phyloP scores from a whole-genome alignment of 2,113 vertebrate genomes.

The Etheostoma spectabile region DNA sequence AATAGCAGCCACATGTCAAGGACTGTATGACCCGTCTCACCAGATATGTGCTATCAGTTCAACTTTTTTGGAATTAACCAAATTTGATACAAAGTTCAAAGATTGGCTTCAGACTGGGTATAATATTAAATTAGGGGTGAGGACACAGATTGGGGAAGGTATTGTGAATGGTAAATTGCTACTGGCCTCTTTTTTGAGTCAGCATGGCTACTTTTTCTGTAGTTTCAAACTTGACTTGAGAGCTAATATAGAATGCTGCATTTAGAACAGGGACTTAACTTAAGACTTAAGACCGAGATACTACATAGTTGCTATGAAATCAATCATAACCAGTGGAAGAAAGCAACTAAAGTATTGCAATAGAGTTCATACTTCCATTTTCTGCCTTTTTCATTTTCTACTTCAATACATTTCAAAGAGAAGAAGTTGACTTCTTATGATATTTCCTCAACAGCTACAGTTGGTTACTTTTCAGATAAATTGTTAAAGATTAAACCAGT shows the following conservation, averaged over 20 bases:
- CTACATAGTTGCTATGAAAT: background rate
- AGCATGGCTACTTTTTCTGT: background rate
- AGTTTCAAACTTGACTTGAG: background rate
- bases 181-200: background rate
- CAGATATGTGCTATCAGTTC: slow-evolving; percentile 55
- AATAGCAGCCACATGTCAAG: slow-evolving; percentile 60
- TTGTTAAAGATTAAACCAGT: background rate
- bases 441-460: background rate
- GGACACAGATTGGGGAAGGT: background rate
- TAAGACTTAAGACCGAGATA: background rate
- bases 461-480: background rate
- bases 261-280: background rate
- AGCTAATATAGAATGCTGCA: background rate
- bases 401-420: background rate
- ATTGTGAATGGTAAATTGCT: background rate
- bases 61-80: slow-evolving; percentile 40
- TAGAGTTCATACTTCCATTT: background rate
- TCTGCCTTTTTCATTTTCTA: background rate
- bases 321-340: background rate
- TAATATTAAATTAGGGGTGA: slow-evolving; percentile 30
- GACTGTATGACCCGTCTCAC: slow-evolving; percentile 39
- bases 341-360: background rate
- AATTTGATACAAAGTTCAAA: slow-evolving; percentile 51
- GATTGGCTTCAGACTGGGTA: background rate
- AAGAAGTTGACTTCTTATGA: background rate